phyloP scores from a whole-genome alignment of 2,113 vertebrate species.

The Nesogale talazaci region DNA sequence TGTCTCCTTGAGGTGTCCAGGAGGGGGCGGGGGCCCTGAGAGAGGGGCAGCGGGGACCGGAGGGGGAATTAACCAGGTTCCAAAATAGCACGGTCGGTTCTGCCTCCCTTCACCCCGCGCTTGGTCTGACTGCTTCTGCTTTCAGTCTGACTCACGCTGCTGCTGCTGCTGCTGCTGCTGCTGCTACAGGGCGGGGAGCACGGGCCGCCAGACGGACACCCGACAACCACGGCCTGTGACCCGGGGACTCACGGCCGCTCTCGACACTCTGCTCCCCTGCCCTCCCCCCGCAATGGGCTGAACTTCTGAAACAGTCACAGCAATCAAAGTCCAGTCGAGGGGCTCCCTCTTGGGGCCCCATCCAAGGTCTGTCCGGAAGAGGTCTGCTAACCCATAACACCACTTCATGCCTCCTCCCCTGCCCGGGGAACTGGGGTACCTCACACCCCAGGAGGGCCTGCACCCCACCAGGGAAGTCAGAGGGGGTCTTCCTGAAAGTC shows the following conservation, averaged over 20 bases:
- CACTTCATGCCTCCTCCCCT: neutral
- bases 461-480: neutral
- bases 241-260: neutral
- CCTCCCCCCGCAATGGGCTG: neutral
- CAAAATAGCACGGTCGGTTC: conserved; percentile 87
- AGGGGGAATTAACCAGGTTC: conserved; percentile 82
- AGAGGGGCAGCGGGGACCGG: conserved; percentile 42
- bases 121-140: conserved; percentile 85
- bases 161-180: no score
- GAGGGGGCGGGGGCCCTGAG: conserved; percentile 55
- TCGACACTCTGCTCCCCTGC: neutral
- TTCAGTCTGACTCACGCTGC: conserved; percentile 86
- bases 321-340: neutral
- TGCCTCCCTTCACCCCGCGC: conserved; percentile 84
- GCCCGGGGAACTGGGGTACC: neutral
- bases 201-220: neutral
- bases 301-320: neutral
- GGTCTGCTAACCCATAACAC: neutral
- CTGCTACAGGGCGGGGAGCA: conserved; percentile 62
- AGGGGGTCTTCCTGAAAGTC: neutral
- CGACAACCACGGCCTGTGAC: neutral
- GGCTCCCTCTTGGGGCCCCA: neutral
- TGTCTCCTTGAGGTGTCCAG: neutral
- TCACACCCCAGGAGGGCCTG: neutral
- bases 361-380: neutral